Base-by-base conservation (phyloP, 2,113 vertebrate genomes). In the Thermophis baileyi region DNA sequence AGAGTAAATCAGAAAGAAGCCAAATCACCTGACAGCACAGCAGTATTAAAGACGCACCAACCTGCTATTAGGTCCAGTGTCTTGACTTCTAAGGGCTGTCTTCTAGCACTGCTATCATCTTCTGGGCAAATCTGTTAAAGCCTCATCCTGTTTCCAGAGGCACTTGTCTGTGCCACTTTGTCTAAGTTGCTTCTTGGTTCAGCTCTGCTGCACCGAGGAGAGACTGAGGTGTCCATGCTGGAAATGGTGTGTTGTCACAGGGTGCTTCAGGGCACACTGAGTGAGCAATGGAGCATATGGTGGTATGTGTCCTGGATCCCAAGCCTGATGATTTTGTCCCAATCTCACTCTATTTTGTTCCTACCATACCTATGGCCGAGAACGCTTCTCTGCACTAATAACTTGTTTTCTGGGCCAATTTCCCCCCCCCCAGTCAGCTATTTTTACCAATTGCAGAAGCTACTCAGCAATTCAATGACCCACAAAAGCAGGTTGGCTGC, bases 31-130 rank as follows among this genome's bases (percentile, higher is more conserved):
- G 99, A 99, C 99, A 99, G 96, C 11, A 99, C 97, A 91, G 98
- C 96, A 94, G 98, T 95, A 74, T 98, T 98, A 95, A 99, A 99
- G 91, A 99, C 98, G 53, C 51, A 99, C 99, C 99, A 99, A 35
- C 99, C 99, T 94, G 98, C 97, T 53, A 97, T 96, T 91, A 98
- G 97, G 90, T 99, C 98, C 0, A 98, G 95, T 98, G 99, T 99
- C 96, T 99, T 98, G 47, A 25, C 90, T 97, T 92, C 97, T 98
- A 93, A 90, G 94, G 90, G 51, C 6, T 30, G 0, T 16, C 0
- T 25, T 57, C 35, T 85, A 46, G 55, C 3, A 85, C 7, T 53
- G 2, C 50, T 35, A 27, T 51, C n/a, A 11, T 25, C 63, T 53
- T 53, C 20, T 30, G 50, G 22, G 5, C 49, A 35, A 14, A 46